phyloP scores from a whole-genome alignment of 2,113 vertebrate genomes.

The Melanotaenia duboulayi region DNA sequence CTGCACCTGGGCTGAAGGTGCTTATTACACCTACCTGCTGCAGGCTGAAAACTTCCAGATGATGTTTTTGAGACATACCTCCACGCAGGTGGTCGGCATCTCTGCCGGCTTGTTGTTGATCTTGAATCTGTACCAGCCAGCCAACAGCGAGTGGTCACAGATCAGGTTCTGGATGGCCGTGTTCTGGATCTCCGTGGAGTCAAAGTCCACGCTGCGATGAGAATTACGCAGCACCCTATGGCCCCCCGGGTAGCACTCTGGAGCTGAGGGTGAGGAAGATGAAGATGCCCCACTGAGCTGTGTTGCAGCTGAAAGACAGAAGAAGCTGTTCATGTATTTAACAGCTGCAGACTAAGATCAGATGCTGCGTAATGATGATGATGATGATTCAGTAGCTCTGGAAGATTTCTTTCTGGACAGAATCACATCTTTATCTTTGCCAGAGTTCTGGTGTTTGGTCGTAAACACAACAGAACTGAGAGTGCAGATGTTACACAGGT shows the following conservation, averaged over 20 bases:
- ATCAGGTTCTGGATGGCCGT: conserved; percentile 83
- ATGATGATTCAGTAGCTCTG: no score
- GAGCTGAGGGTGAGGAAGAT: conserved; percentile 58
- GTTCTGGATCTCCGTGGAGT: conserved; percentile 84
- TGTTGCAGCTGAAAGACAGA: no score
- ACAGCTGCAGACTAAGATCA: no score
- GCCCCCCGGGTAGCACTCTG: conserved; percentile 78
- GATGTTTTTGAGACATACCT: conserved; percentile 75
- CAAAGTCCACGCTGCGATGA: conserved; percentile 78
- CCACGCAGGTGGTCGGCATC: conserved; percentile 83
- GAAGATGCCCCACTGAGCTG: background rate
- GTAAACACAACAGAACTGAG: background rate
- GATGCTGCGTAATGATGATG: no score
- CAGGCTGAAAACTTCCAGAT: no score
- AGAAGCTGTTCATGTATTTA: no score
- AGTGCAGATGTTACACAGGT: background rate
- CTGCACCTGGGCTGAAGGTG: conserved; percentile 44
- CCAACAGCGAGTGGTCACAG: conserved; percentile 80
- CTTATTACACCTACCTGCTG: conserved; percentile 21
- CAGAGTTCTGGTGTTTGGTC: conserved; percentile 20
- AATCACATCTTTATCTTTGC: conserved; percentile 27
- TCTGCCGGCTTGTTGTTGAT: conserved; percentile 80
- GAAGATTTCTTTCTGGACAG: background rate
- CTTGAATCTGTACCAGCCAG: conserved; percentile 83
- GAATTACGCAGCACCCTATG: conserved; percentile 70